Base-by-base conservation (phyloP, 1,140 invertebrate species). In the Pogonomyrmex californicus region DNA sequence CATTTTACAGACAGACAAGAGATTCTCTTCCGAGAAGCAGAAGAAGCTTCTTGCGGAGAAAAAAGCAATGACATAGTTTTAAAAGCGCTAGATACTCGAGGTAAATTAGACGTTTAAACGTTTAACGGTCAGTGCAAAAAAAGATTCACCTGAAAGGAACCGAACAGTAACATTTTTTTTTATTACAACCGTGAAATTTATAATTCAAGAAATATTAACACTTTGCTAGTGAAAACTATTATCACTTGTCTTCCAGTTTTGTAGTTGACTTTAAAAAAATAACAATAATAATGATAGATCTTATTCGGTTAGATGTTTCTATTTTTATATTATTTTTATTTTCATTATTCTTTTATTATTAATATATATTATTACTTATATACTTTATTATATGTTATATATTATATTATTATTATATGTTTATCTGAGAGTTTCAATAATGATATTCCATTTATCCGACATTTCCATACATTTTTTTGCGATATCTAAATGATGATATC, bases 1-100 rank as follows among this genome's bases (percentile, higher is more conserved):
- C 58, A 76, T 68, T 44, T 3, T 49, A 36, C 1, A 6, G 47
- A 5, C 75, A 6, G 49, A 23, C 63, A 78, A 87, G 65, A 79
- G 88, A 76, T 70, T 58, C 75, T 47, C 49, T 75, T 79, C 86
- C 36, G 33, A 85, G 81, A 54, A 85, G 44, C 36, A 2, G 51
- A 54, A 23, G 4, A 63, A 49, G 23, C 23, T 77, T 70, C 65
- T 87, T 30, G n/a, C 38, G 41, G 17, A 33, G 44, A 75, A 71
- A 71, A 51, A 49, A 47, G 7, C 17, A 30, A 65, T n/a, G 30
- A 44, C 47, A 51, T 60, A 44, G 44, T 75, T 5, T 68, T 75
- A 85, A 78, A 38, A 63, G 79, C n/a, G 36, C 30, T 33, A 87
- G 30, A 54, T 78, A 33, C 33, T 23, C 1, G 10, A 54, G 17